Evolutionary conservation across 2,888 invertebrate species (phyloP), one percentile per base, ranked within the genome.

Genomic region (Trissoscelio sp.): DNA sequence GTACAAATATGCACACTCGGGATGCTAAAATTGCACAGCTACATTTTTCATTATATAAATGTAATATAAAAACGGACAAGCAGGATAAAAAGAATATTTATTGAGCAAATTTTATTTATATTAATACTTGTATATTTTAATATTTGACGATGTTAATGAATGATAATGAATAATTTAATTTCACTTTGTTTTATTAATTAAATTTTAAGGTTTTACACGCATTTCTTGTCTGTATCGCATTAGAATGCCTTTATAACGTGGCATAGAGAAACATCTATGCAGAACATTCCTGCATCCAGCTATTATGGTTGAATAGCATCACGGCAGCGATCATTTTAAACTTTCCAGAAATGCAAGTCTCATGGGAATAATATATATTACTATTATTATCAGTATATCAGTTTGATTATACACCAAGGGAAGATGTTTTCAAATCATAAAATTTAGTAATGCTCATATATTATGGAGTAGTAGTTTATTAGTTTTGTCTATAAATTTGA

Each of bases 381-480:
- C 58, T 58, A 58, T 58, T 70, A 58, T 70, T 57, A 58, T 70
- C 70, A 24, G 58, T 70, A 58, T 70, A 58, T 58, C 58, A 48
- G 66, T 24, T 55, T 48, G 42, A 67, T 67, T 67, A 66, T 66
- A 24, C 66, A 39, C 66, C 11, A 34, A 51, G 64, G 51, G 37
- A 12, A 51, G 64, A 64, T 64, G 64, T 31, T 48, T 37, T 37
- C 12, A 16, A 51, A 64, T 64, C 22, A 60, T 44, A 60, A 24
- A 28, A 44, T 28, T 39, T 39, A 39, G 9, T 7, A 34, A 34
- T 34, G 34, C 34, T 34, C 34, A 37, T 11, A 37, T 37, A 37
- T 6, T 24, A 24, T 24, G 24, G 3, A 4, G 24, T 24, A 4
- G 24, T 24, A 4, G 24, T 24, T 24, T 24, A 24, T 24, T 24